Evolutionary conservation across 2,888 invertebrate species (phyloP).

Genomic region (Nysson spinosus): DNA sequence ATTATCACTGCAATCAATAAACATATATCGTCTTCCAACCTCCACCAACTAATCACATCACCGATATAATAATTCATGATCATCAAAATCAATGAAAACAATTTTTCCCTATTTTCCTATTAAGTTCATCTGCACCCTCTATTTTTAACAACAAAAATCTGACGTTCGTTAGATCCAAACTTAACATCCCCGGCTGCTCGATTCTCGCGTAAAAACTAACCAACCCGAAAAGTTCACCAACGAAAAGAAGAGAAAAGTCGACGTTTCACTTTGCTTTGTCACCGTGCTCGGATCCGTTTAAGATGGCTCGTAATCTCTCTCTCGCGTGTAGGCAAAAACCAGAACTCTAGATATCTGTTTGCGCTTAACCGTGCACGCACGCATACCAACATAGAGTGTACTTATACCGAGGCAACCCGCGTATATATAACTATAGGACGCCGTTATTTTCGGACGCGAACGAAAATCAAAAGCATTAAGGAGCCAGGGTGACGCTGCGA

Average conservation of each 20-base stretch:
- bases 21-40: no score
- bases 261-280: slow-evolving; percentile 17
- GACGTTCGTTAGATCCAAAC: no score
- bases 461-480: slow-evolving; percentile 56
- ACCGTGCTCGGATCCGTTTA: slow-evolving; percentile 6
- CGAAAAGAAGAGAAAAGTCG: background rate
- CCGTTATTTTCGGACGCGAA: slow-evolving; percentile 58
- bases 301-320: background rate
- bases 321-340: slow-evolving; percentile 4
- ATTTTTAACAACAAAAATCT: no score
- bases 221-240: background rate
- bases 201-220: background rate
- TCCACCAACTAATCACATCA: no score
- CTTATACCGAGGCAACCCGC: no score
- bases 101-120: no score
- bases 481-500: slow-evolving; percentile 35
- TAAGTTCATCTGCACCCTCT: no score
- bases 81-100: no score
- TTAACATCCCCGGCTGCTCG: no score
- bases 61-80: no score
- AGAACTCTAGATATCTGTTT: background rate
- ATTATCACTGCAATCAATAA: no score
- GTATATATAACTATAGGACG: slow-evolving; percentile 32
- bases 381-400: slow-evolving; percentile 15
- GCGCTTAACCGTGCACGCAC: background rate